Evolutionary conservation across 2,888 invertebrate species (phyloP), one percentile per base, ranked within the genome.

Genomic region (Pomacea canaliculata): DNA sequence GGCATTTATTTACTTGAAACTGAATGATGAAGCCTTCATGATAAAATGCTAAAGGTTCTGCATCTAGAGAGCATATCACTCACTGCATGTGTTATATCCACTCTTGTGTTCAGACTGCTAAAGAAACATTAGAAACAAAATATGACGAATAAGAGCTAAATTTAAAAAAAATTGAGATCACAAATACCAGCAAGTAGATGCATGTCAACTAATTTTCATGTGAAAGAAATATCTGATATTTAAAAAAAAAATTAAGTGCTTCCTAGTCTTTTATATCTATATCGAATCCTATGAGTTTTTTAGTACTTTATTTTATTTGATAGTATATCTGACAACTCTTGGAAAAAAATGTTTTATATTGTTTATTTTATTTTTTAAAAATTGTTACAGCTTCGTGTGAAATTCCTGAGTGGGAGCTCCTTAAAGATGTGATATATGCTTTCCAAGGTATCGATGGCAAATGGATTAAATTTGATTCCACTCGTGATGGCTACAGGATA

Each of bases 391-490:
- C 85, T 7, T 84, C 85, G 49, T 82, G 77, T 80, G 90, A 90
- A 78, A 78, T 89, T 10, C 85, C 87, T 46, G 90, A 90, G 73
- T 69, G 83, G 37, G 89, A 88, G 19, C 83, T 93, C 63, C 84
- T 93, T 46, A 87, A 91, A 85, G 96, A 96, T 86, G 93, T 96
- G 18, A 93, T 98, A 71, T 95, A 95, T 86, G 94, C 95, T 1
- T 95, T 97, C 81, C 96, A 97, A 89, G 98, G 98, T 7, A 95
- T 98, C 78, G 95, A 95, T 85, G 95, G 96, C 37, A 94, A 94
- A 85, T 93, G 94, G 85, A 91, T 96, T 46, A 94, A 93, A 81
- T 93, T 94, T 85, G 94, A 95, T 89, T 91, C 85, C 65, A 85
- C 84, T 16, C 89, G 87, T 76, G 89, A 89, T 74, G 82, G 84